A percentile compares a stretch with the other conserved stretches of the same genome.
These are phyloP conservation scores for Hippasteria phrygiana DNA, from an alignment of 53 echinoderm and acorn worm species.

Conservation along the genomic window DNA sequence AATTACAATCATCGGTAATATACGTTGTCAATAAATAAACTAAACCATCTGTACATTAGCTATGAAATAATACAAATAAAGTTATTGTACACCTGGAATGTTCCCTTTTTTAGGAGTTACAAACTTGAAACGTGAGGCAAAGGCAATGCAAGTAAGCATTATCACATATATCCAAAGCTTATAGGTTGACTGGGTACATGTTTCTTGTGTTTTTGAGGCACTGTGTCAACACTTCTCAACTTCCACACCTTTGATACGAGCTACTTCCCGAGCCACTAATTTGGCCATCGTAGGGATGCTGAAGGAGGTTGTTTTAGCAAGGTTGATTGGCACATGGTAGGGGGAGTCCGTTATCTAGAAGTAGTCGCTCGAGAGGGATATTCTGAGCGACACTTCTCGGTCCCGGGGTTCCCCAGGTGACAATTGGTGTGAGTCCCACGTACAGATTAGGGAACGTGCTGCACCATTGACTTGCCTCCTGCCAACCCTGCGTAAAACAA, in stretches of 20 bases:
- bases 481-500: background rate
- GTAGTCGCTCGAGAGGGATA: slow-evolving; percentile 2
- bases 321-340: background rate
- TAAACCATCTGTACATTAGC: background rate
- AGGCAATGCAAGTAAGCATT: no score
- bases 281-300: slow-evolving; percentile 17
- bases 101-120: background rate
- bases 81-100: background rate
- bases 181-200: no score
- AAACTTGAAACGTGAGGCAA: no score
- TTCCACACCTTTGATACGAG: background rate
- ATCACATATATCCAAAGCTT: no score
- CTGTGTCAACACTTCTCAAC: background rate
- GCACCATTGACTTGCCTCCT: slow-evolving; percentile 4
- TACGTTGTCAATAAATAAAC: background rate
- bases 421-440: background rate
- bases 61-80: background rate
- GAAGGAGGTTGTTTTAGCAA: background rate
- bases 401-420: background rate
- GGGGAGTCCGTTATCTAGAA: slow-evolving; percentile 36
- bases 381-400: background rate
- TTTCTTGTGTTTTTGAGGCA: background rate
- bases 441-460: background rate
- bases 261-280: background rate
- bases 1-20: no score